Percentiles rank a stretch among this genome's conserved stretches.
phyloP scores from a whole-genome alignment of 2,113 vertebrate genomes.

The Thymallus thymallus region DNA sequence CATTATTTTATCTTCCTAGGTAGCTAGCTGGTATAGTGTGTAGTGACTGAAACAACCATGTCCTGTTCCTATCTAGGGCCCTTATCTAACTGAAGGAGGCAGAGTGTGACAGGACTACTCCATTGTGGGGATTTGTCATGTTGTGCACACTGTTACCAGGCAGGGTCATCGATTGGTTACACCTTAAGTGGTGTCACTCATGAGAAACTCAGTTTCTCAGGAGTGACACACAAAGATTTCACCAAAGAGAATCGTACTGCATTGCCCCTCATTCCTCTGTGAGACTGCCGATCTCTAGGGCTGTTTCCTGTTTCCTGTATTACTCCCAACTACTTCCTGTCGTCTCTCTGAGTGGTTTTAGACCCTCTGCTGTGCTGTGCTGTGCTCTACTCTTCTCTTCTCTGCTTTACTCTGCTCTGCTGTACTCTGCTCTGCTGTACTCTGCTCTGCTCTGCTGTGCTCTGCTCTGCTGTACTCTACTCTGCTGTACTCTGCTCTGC shows the following conservation, averaged over 20 bases:
- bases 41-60: too few species aligned
- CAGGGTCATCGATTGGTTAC: too few species aligned
- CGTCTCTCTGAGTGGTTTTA: slow-evolving; percentile 42
- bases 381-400: too few species aligned
- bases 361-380: too few species aligned
- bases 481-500: too few species aligned
- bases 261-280: slow-evolving; percentile 16
- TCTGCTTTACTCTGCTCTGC: too few species aligned
- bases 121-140: background rate
- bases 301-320: slow-evolving; percentile 49
- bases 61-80: background rate
- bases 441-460: accelerated
- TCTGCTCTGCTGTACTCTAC: too few species aligned
- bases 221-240: background rate
- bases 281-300: slow-evolving; percentile 41
- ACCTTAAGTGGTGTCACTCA: too few species aligned
- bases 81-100: background rate
- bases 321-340: slow-evolving; percentile 61
- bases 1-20: slow-evolving; percentile 36
- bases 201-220: background rate
- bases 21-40: too few species aligned
- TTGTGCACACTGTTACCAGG: background rate
- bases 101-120: background rate
- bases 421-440: too few species aligned
- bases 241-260: background rate